Base-by-base conservation (phyloP, 2,797 vertebrate species). In the Chiloscyllium punctatum region DNA sequence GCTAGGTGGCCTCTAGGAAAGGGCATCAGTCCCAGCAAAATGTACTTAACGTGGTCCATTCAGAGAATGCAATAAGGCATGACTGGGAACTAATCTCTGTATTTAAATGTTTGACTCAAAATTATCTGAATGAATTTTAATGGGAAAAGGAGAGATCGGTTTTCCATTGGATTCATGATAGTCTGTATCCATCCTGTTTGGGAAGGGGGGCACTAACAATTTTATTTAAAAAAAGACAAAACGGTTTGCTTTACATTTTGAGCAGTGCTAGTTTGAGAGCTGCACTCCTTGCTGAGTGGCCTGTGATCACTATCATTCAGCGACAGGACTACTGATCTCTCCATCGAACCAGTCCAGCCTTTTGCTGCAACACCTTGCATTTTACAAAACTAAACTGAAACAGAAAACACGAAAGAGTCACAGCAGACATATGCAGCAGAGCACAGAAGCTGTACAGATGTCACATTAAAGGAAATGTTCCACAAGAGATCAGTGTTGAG, bases 81-180 rank as follows among this genome's bases (percentile, higher is more conserved):
- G 98, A 99, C 98, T 98, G 98, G 98, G 98, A 99, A 99, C 98
- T 98, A 99, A 99, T 98, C 98, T 98, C 97, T 97, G 98, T 98
- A 98, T 98, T 99, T 98, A 98, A 98, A 98, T 98, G 98, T 99
- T 98, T 98, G 98, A 98, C 98, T 98, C 98, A 98, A 98, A 98
- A 98, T 98, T 98, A 98, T 98, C 98, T 98, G 98, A 99, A 99
- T 99, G 97, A 98, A 98, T 99, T 98, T 98, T 98, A 98, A 98
- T 98, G 98, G 97, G 98, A 98, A 98, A n/a, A 97, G 98, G 98
- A 37, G 57, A 30, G 37, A 2, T 42, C 82, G 7, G 4, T 92
- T 62, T 92, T 92, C 62, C 33, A 37, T 25, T 23, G 33, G 18
- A 3, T 30, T 30, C 2, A 62, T 0, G 51, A 53, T n/a, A 33